Base-by-base conservation (phyloP, 2,888 invertebrate genomes). In the Drosophila mayaguana region DNA sequence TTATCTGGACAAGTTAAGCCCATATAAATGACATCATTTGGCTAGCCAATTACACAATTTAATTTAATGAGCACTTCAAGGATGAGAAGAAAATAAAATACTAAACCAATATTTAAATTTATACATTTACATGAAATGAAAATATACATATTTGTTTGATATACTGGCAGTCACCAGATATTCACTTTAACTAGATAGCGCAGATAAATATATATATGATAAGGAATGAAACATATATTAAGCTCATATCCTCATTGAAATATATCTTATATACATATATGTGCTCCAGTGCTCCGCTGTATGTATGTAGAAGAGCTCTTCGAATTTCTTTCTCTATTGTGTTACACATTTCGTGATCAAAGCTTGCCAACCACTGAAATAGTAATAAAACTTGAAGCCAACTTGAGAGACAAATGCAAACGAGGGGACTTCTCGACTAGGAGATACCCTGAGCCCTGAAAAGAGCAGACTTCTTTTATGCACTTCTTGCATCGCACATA, bases 1-100 rank as follows among this genome's bases (percentile, higher is more conserved):
- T 69, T 55, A 84, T 75, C 81, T 81, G 60, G 69, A 69, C 77
- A 81, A 75, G 60, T 75, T 51, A 72, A 68, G 62, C 63, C 72
- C 63, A 53, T 72, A 70, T 77, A 72, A 82, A 64, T 67, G 75
- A 70, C 72, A 77, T 80, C 75, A 84, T 72, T 82, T 65, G 51
- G 46, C 64, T 60, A 65, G 25, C 46, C 67, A 70, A n/a, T 38
- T 53, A 22, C 22, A 16, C 22, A 20, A 34, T 20, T 34, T 20
- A 1, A 12, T 14, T 7, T 12, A 28, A 32, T n/a, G 12, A 18
- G 9, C n/a, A 5, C 25, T n/a, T 16, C 1, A 25, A 25, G 14
- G 14, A 48, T 48, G 46, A 25, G 28, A 11, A 1, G 9, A 11
- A 22, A 3, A 22, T 7, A 25, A 9, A 11, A 16, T 28, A n/a